phyloP scores from a whole-genome alignment of 2,888 invertebrate species.

The Leucozona laternaria region DNA sequence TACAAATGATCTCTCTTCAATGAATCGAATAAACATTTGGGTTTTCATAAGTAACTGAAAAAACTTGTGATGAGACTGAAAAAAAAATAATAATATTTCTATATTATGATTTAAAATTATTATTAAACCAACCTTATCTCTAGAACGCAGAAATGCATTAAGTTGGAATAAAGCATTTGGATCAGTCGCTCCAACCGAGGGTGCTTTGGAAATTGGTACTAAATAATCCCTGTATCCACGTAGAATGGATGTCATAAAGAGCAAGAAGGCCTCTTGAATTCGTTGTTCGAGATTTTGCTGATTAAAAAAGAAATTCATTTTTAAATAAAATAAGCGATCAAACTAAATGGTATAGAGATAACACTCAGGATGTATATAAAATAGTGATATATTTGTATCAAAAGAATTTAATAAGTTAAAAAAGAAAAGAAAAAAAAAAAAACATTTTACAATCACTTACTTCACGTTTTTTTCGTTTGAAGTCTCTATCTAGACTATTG shows the following conservation, averaged over 20 bases:
- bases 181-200: constrained; percentile 97
- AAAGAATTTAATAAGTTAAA: neutral
- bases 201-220: constrained; percentile 96
- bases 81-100: too few relatives aligned
- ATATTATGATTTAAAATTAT: too few relatives aligned
- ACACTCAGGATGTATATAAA: too few relatives aligned
- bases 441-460: constrained; percentile 71
- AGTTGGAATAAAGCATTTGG: constrained; percentile 97
- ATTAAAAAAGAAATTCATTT: constrained; percentile 16
- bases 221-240: constrained; percentile 95
- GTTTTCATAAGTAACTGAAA: constrained; percentile 95
- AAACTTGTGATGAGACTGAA: constrained; percentile 91
- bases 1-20: constrained; percentile 99
- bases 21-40: constrained; percentile 99
- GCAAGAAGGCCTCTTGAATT: constrained; percentile 98
- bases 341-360: too few relatives aligned
- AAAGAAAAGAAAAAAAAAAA: too few relatives aligned
- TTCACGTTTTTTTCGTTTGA: constrained; percentile 91
- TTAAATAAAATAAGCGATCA: neutral
- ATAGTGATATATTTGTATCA: neutral
- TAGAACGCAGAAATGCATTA: constrained; percentile 93
- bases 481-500: constrained; percentile 91
- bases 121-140: constrained; percentile 88
- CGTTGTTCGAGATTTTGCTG: constrained; percentile 94
- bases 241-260: constrained; percentile 96